Evolutionary conservation across 35 echinoderm and acorn worm genomes (phyloP).

Genomic region (Stichopus chloronotus): DNA sequence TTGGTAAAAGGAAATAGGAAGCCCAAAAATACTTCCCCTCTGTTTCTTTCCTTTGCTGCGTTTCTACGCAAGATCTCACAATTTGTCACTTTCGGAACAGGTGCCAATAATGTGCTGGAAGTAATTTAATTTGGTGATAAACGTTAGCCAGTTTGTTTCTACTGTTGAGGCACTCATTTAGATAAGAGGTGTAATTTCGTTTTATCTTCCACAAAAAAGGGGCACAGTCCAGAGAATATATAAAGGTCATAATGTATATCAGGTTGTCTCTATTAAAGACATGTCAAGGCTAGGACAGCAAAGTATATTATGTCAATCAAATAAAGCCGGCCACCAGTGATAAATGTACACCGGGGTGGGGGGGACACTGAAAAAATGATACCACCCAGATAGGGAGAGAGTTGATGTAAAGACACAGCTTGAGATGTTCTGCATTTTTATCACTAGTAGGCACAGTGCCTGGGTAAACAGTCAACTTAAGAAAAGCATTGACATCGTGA

Average conservation of each 20-base stretch:
- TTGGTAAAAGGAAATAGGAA: neutral
- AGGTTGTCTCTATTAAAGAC: neutral
- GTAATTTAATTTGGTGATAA: neutral
- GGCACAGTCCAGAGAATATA: neutral
- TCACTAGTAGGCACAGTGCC: too few species aligned
- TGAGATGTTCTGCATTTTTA: too few species aligned
- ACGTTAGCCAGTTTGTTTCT: neutral
- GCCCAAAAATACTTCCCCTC: neutral
- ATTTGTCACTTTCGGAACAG: neutral
- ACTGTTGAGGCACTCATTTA: neutral
- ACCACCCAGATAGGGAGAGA: too few species aligned
- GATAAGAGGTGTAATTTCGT: conserved; percentile 4
- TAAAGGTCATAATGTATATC: conserved; percentile 1
- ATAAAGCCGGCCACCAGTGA: neutral
- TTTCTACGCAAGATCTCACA: neutral
- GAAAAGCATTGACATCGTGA: too few species aligned
- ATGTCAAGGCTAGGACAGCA: conserved; percentile 2
- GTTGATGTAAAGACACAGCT: too few species aligned
- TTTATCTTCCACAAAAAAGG: conserved; percentile 5
- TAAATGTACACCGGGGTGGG: neutral
- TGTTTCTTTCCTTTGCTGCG: neutral
- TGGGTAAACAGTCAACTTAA: too few species aligned
- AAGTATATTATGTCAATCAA: conserved; percentile 6
- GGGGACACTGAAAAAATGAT: too few species aligned
- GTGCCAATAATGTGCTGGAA: neutral